Conservation (phyloP, 1,140 invertebrate species). For the Leptinotarsa lineolata region DNA sequence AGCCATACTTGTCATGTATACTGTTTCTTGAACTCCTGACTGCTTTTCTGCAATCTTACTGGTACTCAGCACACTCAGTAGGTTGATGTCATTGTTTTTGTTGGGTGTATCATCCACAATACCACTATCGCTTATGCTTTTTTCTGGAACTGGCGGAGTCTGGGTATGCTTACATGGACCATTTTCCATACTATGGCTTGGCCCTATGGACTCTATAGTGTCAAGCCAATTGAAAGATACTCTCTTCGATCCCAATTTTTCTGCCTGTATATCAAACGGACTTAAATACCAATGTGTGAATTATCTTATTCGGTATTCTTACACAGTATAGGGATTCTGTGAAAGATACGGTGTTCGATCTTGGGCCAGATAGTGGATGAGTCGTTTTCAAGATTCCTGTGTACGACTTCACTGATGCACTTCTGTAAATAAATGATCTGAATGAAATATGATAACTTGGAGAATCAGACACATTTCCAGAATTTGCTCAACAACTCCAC, state of each 20-base stretch:
- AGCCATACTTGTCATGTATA: background rate
- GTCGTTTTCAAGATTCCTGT: background rate
- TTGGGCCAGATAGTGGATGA: no score
- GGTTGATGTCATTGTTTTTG: background rate
- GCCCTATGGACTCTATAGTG: no score
- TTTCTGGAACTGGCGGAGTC: background rate
- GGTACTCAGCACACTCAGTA: slow-evolving; percentile 7
- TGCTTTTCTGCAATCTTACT: background rate
- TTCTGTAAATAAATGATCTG: no score
- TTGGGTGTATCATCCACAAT: background rate
- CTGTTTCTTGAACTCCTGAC: background rate
- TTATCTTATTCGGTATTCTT: background rate
- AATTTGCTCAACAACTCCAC: no score
- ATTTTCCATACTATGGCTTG: background rate
- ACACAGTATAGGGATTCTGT: background rate
- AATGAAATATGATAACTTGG: no score
- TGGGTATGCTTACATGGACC: background rate
- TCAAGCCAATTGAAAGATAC: background rate
- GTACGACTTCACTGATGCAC: background rate
- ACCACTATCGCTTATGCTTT: slow-evolving; percentile 1
- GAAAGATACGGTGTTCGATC: no score
- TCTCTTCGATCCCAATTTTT: background rate
- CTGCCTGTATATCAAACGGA: background rate
- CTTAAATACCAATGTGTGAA: no score
- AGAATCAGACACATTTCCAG: no score